These are phyloP conservation scores for Delichon dasypus DNA, from an alignment of 2,797 vertebrate species.

Conservation along the genomic window DNA sequence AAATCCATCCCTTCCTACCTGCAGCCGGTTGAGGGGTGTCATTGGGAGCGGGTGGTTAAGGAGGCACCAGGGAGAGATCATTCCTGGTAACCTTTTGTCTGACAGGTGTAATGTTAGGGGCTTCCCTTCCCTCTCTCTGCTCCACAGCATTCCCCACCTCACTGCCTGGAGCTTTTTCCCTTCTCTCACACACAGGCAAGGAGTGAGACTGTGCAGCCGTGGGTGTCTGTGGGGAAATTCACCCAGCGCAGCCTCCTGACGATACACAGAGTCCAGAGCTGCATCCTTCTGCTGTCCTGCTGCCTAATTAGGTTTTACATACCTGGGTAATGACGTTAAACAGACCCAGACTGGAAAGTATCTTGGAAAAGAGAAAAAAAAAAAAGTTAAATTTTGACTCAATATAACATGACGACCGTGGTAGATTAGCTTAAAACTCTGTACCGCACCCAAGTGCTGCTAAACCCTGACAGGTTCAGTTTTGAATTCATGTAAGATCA, in stretches of 20 bases:
- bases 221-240: not conserved
- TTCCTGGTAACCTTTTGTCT: not conserved
- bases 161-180: not conserved
- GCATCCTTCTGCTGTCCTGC: not conserved
- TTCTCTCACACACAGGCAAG: accelerated
- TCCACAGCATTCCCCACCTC: not conserved
- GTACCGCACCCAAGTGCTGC: not conserved
- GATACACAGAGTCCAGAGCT: not conserved
- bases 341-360: not conserved
- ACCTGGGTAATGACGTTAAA: not conserved
- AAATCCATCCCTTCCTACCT: not conserved
- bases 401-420: accelerated
- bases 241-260: not conserved
- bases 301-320: not conserved
- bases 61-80: not conserved
- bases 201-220: accelerated
- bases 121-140: not conserved
- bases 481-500: not conserved
- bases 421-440: not conserved
- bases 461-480: not conserved
- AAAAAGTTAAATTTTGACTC: not conserved
- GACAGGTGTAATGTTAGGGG: not conserved
- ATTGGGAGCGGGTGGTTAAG: not conserved
- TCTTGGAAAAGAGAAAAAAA: not conserved
- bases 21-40: not conserved